Evolutionary conservation across 2,888 invertebrate species (phyloP), one percentile per base, ranked within the genome.

Genomic region (Nemotelus nigrinus): DNA sequence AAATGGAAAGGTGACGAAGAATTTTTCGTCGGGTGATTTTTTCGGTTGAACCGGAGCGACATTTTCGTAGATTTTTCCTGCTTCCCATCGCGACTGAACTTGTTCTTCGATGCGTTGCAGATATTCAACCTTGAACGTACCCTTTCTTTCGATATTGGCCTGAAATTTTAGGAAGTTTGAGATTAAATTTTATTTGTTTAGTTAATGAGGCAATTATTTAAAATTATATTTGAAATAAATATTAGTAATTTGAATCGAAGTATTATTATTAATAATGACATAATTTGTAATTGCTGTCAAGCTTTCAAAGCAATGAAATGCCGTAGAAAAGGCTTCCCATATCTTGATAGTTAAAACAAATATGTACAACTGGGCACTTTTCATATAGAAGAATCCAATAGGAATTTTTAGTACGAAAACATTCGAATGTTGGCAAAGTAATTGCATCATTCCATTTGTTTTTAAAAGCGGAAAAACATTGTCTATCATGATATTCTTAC

Each of bases 51-150:
- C 84, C 0, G 94, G 94, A 2, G 96, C 96, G 89, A 99, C 93
- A 74, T 90, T 88, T 88, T 99, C 96, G 86, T 94, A 95, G 2
- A 90, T 89, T 84, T 93, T 94, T 77, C 93, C 92, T 39, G 88
- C 86, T 58, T 94, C 93, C 99, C 99, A 99, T 87, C 90, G 90
- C 78, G 90, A 88, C 86, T 99, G 99, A 10, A 97, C 92, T 80
- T 93, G 91, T 79, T 89, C 89, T 85, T 99, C 99, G 81, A 98
- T 96, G 82, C 94, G 92, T 86, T 95, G 94, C 3, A 99, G 90
- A 85, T 95, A 96, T 85, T 95, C 94, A 58, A 99, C 95, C 88
- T 99, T 99, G 83, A 96, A 96, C n/a, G 97, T 97, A 67, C 97
- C 97, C 88, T 98, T 99, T 63, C 97, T 88, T 82, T 93, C 93